Percentiles rank a stretch among this genome's conserved stretches.
Conservation (phyloP, 1,140 invertebrate species). For the Protaetia brevitarsis region DNA sequence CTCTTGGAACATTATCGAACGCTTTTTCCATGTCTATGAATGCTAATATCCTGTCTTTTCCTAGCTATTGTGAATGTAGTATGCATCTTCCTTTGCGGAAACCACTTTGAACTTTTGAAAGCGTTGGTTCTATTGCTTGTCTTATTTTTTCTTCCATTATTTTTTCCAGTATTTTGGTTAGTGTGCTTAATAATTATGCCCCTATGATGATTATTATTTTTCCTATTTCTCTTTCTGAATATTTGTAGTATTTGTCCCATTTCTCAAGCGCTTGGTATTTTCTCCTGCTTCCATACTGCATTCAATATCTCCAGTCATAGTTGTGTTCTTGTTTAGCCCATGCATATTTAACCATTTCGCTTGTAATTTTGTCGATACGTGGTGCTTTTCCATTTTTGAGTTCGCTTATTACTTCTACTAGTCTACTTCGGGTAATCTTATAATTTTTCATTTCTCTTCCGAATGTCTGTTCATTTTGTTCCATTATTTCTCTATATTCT, state of each 20-base stretch:
- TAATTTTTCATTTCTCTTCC: too few relatives aligned
- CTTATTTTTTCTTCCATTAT: neutral
- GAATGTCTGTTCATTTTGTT: too few relatives aligned
- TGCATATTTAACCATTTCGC: neutral
- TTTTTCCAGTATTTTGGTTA: neutral
- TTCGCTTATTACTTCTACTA: neutral
- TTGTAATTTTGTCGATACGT: neutral
- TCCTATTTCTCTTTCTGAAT: conserved; percentile 4
- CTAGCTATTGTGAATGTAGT: neutral
- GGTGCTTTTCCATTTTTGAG: conserved; percentile 2
- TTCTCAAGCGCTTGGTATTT: conserved; percentile 10
- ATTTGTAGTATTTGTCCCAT: neutral
- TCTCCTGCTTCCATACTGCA: neutral
- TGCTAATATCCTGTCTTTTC: neutral
- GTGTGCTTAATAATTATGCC: neutral
- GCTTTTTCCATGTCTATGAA: neutral
- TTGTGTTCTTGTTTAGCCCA: neutral
- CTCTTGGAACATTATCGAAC: neutral
- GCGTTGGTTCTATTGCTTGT: neutral
- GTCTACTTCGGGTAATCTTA: too few relatives aligned
- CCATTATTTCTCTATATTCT: too few relatives aligned
- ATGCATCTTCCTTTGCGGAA: too few relatives aligned
- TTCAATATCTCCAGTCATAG: neutral
- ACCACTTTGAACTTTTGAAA: neutral
- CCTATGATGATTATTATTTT: neutral